Base-by-base conservation (phyloP, 2,113 vertebrate species). In the Petroica traversi region DNA sequence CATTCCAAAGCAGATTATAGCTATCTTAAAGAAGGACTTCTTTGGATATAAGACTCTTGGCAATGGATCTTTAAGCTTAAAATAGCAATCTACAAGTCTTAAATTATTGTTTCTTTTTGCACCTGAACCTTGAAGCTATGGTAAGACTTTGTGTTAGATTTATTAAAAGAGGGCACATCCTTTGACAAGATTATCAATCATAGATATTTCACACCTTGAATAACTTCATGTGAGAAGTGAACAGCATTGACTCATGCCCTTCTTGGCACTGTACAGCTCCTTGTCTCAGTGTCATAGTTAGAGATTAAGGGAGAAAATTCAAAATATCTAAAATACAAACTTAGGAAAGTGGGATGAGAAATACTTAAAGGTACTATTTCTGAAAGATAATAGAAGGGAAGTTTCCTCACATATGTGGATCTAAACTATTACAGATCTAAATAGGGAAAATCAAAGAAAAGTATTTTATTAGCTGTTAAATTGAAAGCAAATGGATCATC, bases 401-500 rank as follows among this genome's bases (percentile, higher is more conserved):
- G 49, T 76, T 64, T 88, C 68, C 71, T 93, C 66, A 75, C 74
- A 34, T 67, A 34, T 46, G 55, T 83, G 41, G 52, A 75, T 76
- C 43, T 85, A 75, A 94, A 92, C 33, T 38, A 41, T 75, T 64
- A 66, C 41, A 78, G 74, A 62, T 45, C 57, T 89, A 95, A 95
- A 89, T 78, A 49, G n/a, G n/a, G 43, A 95, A 86, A 92, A 96
- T 93, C 73, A 92, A 95, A 85, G 54, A 83, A 89, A 96, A 86
- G 40, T 78, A 74, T 92, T 96, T 95, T 95, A 86, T 95, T 91
- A 93, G 88, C 76, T 90, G 91, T 83, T 78, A 94, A 97, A 97
- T 93, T 67, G 86, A 94, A 96, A 97, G 79, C 94, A 97, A 97
- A 96, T 96, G 94, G 86, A 75, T 68, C 78, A 69, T 85, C 63